Percentiles rank a stretch among this genome's conserved stretches.
Conservation (phyloP, 2,113 vertebrate species). For the Oenanthe melanoleuca region DNA sequence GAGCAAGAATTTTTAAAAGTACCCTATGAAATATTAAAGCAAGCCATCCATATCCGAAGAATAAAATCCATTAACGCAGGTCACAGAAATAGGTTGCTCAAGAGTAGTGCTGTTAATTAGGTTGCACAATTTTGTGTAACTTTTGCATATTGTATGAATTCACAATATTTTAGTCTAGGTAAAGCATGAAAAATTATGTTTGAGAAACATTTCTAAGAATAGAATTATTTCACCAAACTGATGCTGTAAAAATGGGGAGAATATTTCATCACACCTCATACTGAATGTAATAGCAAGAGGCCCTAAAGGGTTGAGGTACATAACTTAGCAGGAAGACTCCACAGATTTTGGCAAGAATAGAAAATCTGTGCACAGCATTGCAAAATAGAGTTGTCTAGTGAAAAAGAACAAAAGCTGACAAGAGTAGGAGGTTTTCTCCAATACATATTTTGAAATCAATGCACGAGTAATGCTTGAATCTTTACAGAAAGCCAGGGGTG, state of each 20-base stretch:
- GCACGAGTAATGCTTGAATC: neutral
- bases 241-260: neutral
- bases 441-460: neutral
- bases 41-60: neutral
- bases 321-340: neutral
- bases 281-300: neutral
- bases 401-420: neutral
- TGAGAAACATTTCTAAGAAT: neutral
- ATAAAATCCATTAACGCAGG: conserved; percentile 35
- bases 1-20: conserved; percentile 38
- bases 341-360: neutral
- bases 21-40: conserved; percentile 50
- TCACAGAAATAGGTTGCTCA: neutral
- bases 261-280: neutral
- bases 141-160: conserved; percentile 52
- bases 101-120: conserved; percentile 18
- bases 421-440: neutral
- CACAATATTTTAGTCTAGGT: neutral
- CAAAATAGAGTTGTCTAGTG: neutral
- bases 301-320: neutral
- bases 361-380: neutral
- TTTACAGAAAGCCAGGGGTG: neutral
- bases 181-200: neutral
- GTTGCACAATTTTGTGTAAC: neutral
- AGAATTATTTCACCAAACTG: neutral